These are phyloP conservation scores for Aegithalos caudatus DNA, from an alignment of 2,113 vertebrate species.

Conservation along the genomic window DNA sequence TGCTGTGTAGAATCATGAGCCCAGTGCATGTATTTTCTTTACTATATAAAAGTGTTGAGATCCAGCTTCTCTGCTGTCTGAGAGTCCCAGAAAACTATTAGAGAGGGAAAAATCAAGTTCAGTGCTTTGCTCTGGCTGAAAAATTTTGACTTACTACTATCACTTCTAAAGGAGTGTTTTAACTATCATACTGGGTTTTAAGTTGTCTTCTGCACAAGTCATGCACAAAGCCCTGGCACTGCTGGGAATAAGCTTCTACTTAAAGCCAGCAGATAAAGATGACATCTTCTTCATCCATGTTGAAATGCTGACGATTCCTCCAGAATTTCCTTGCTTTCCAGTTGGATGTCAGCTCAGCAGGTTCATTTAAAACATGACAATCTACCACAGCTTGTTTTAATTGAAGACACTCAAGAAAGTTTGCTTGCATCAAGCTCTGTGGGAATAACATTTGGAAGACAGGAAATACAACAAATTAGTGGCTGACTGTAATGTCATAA, in stretches of 20 bases:
- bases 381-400: neutral
- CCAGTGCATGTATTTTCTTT: neutral
- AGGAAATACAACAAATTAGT: neutral
- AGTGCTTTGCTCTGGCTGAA: neutral
- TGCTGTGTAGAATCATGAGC: accelerated
- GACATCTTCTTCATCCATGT: neutral
- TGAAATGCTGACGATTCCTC: neutral
- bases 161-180: neutral
- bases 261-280: neutral
- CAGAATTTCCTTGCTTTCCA: neutral
- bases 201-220: neutral
- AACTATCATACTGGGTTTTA: neutral
- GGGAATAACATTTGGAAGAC: neutral
- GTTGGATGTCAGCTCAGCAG: neutral
- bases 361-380: neutral
- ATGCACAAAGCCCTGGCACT: neutral
- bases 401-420: neutral
- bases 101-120: neutral
- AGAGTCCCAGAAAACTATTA: neutral
- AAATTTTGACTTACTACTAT: neutral
- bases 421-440: neutral
- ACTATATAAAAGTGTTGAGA: neutral
- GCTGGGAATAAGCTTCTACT: neutral
- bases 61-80: neutral
- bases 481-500: neutral